These are phyloP conservation scores for Pelobates fuscus DNA, from an alignment of 2,113 vertebrate genomes.

Conservation along the genomic window DNA sequence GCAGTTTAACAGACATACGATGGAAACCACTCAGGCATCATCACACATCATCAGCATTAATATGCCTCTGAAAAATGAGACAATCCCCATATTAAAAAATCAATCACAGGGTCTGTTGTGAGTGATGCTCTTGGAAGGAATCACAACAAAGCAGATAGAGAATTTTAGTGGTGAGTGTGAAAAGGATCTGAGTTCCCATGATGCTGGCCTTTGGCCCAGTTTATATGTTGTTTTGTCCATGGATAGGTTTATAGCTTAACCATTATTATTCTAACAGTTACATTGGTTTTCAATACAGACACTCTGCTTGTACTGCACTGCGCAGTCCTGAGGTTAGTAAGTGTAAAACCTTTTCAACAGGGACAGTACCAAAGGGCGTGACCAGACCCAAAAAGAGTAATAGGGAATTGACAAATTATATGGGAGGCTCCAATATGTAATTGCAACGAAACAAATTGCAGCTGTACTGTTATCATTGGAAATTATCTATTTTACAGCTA, in stretches of 20 bases:
- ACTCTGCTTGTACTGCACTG: background rate
- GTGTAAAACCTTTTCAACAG: background rate
- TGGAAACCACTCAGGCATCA: slow-evolving; percentile 40
- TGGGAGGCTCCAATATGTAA: background rate
- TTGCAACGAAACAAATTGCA: background rate
- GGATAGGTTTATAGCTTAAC: slow-evolving; percentile 38
- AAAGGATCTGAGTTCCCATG: background rate
- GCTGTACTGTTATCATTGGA: no score
- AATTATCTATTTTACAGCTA: no score
- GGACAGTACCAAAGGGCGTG: background rate
- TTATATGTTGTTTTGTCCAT: slow-evolving; percentile 25
- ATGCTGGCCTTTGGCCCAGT: slow-evolving; percentile 23
- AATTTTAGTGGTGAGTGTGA: background rate
- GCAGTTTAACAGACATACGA: slow-evolving; percentile 49
- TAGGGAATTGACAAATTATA: background rate
- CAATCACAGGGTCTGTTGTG: slow-evolving; percentile 43
- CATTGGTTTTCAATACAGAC: slow-evolving; percentile 42
- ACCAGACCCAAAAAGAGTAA: background rate
- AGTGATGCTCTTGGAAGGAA: background rate
- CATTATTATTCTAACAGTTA: slow-evolving; percentile 41
- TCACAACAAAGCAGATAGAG: background rate
- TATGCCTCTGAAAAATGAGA: slow-evolving; percentile 48
- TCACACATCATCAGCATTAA: slow-evolving; percentile 48
- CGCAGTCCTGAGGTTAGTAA: slow-evolving; percentile 2
- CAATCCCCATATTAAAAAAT: slow-evolving; percentile 48